A percentile compares a stretch with the other conserved stretches of the same genome.
Conservation (phyloP, 1,140 invertebrate species). For the Leptinotarsa texana region DNA sequence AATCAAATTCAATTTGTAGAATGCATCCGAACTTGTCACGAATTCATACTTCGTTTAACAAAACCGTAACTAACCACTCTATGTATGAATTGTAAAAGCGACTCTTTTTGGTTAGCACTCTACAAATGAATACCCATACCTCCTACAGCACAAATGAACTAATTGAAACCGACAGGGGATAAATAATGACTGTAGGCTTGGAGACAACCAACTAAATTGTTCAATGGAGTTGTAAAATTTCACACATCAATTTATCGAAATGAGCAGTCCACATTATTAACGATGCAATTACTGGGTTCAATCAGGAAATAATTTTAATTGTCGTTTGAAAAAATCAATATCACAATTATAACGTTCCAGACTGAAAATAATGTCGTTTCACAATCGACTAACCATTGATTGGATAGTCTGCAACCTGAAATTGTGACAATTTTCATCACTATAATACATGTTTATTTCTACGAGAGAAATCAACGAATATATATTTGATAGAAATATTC, state of each 20-base stretch:
- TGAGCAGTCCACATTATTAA: neutral
- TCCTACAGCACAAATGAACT: neutral
- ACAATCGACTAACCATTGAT: neutral
- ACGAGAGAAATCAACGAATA: too few species aligned
- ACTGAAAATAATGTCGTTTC: neutral
- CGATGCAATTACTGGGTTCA: constrained; percentile 4
- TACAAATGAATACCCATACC: too few species aligned
- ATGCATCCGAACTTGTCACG: too few species aligned
- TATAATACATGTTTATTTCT: too few species aligned
- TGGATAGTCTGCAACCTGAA: neutral
- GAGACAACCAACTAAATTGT: neutral
- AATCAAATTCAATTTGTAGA: too few species aligned
- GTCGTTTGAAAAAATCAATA: neutral
- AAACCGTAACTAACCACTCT: too few species aligned
- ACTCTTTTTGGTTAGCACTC: too few species aligned
- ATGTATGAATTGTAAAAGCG: too few species aligned
- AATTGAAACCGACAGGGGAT: neutral
- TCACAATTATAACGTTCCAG: neutral
- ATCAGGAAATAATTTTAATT: neutral
- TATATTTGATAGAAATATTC: too few species aligned
- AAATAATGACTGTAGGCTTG: neutral
- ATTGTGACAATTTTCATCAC: too few species aligned
- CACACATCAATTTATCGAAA: constrained; percentile 1
- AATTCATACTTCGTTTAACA: too few species aligned
- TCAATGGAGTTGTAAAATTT: constrained; percentile 9